A percentile compares a stretch with the other conserved stretches of the same genome.
Conservation (phyloP, 2,888 invertebrate species). For the Xanthia togata region DNA sequence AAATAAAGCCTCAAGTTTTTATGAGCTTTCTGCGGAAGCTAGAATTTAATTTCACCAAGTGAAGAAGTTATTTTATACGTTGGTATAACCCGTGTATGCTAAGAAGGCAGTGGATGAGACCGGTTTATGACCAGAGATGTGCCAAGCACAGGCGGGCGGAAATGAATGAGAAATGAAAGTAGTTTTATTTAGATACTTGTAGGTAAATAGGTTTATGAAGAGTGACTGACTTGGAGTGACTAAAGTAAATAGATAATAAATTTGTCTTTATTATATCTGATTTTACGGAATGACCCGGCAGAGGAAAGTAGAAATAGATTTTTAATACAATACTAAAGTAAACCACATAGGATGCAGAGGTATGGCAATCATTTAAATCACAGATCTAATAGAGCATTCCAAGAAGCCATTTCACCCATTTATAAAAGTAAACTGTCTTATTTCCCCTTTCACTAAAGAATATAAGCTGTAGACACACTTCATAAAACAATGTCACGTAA, state of each 20-base stretch:
- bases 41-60: constrained; percentile 49
- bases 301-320: too few species aligned
- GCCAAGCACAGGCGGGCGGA: not conserved
- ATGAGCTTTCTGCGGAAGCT: constrained; percentile 32
- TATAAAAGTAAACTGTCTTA: constrained; percentile 52
- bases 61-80: constrained; percentile 51
- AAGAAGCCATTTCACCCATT: constrained; percentile 24
- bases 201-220: not conserved
- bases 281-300: not conserved
- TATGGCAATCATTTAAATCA: constrained; percentile 10
- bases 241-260: constrained; percentile 1
- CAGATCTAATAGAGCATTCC: constrained; percentile 12
- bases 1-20: constrained; percentile 31
- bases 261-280: too few species aligned
- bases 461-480: constrained; percentile 65
- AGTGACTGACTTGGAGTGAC: not conserved
- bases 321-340: not conserved
- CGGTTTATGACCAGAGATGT: constrained; percentile 33
- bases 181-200: not conserved
- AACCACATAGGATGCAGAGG: not conserved
- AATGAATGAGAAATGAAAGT: constrained; percentile 9
- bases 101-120: constrained; percentile 44
- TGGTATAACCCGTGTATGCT: constrained; percentile 39
- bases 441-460: constrained; percentile 44
- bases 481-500: constrained; percentile 78